phyloP scores from a whole-genome alignment of 1,140 invertebrate species.

The Calephelis nemesis region DNA sequence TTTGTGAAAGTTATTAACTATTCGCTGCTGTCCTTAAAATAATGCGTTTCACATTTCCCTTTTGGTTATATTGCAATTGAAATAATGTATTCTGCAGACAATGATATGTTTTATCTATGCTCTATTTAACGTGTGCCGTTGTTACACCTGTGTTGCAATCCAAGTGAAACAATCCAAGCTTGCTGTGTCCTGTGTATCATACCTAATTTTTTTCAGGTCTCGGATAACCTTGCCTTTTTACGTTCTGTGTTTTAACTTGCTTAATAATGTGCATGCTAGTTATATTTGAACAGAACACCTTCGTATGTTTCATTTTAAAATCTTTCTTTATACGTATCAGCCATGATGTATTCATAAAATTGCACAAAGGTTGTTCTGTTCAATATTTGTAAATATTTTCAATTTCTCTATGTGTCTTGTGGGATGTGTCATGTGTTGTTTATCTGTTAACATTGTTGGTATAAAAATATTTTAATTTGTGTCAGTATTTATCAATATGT shows the following conservation, averaged over 20 bases:
- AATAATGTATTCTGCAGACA: too few relatives aligned
- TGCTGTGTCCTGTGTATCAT: slow-evolving; percentile 3
- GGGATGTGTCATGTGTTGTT: slow-evolving; percentile 66
- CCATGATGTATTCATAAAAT: too few relatives aligned
- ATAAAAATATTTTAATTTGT: not conserved
- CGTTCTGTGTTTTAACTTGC: slow-evolving; percentile 20
- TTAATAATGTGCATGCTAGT: slow-evolving; percentile 18
- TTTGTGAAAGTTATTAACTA: too few relatives aligned
- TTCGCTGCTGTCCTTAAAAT: too few relatives aligned
- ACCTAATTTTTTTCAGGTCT: slow-evolving; percentile 3
- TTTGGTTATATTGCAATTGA: too few relatives aligned
- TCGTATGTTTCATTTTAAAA: not conserved
- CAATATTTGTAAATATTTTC: slow-evolving; percentile 14
- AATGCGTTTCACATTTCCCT: too few relatives aligned
- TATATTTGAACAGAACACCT: slow-evolving; percentile 14
- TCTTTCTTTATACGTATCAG: too few relatives aligned
- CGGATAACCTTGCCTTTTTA: slow-evolving; percentile 5
- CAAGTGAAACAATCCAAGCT: not conserved
- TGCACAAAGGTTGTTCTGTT: not conserved
- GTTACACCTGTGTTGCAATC: too few relatives aligned
- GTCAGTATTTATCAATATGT: not conserved
- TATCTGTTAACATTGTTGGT: slow-evolving; percentile 30
- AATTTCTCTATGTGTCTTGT: slow-evolving; percentile 36
- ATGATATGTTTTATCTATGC: too few relatives aligned
- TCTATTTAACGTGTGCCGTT: too few relatives aligned